phyloP scores from a whole-genome alignment of 2,113 vertebrate genomes.

The Monarcha castaneiventris region DNA sequence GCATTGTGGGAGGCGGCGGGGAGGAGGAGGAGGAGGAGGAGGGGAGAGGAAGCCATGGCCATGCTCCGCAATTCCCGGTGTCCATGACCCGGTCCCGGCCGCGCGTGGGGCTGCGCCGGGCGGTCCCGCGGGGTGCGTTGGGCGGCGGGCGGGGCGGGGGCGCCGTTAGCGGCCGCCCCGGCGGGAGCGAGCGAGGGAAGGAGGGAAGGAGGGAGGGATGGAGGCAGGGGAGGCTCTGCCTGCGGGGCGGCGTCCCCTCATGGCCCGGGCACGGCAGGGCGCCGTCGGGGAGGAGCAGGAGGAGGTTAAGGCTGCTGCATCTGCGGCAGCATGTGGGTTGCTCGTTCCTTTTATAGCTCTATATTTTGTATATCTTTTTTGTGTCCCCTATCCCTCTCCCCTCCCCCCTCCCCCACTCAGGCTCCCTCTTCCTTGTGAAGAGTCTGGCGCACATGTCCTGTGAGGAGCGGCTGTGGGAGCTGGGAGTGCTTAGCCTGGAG shows the following conservation, averaged over 20 bases:
- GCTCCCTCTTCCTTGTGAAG: not conserved
- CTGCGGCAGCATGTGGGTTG: not conserved
- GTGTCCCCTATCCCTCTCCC: not conserved
- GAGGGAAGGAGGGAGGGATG: not conserved
- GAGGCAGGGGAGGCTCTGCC: not conserved
- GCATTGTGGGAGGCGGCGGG: constrained; percentile 18
- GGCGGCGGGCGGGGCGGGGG: not conserved
- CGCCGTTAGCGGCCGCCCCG: not conserved
- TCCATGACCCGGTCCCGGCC: not conserved
- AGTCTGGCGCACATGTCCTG: not conserved
- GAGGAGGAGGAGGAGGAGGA: not conserved
- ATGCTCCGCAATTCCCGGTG: not conserved
- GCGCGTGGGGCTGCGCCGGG: not conserved
- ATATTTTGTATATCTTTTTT: not conserved
- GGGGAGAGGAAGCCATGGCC: constrained; percentile 9
- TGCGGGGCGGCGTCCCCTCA: not conserved
- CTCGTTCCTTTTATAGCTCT: not conserved
- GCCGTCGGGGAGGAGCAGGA: not conserved
- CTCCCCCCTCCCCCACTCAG: not conserved
- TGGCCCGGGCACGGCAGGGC: not conserved
- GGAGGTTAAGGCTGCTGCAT: not conserved
- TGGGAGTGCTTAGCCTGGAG: not conserved
- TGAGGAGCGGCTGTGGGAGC: not conserved
- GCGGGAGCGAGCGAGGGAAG: not conserved
- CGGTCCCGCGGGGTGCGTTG: not conserved